A percentile compares a stretch with the other conserved stretches of the same genome.
Evolutionary conservation across 2,888 invertebrate species (phyloP).

Genomic region (Trisateles emortualis): DNA sequence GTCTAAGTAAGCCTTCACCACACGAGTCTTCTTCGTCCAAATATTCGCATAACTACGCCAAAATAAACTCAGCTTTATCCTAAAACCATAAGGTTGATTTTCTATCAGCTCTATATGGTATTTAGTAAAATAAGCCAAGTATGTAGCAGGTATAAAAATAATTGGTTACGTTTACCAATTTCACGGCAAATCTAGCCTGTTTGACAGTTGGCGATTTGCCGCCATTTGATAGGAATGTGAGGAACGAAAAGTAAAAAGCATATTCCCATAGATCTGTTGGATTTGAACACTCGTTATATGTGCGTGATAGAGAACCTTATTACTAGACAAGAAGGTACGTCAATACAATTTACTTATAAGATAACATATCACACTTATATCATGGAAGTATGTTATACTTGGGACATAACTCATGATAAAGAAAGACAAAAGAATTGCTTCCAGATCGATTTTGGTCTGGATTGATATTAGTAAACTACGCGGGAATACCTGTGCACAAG

Average conservation of each 20-base stretch:
- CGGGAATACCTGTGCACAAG: too few relatives aligned
- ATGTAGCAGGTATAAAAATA: slow-evolving; percentile 41
- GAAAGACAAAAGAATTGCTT: too few relatives aligned
- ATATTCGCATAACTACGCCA: too few relatives aligned
- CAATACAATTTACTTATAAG: background rate
- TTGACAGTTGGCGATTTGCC: slow-evolving; percentile 57
- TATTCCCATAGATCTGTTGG: slow-evolving; percentile 40
- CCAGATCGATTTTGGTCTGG: too few relatives aligned
- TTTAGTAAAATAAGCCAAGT: background rate
- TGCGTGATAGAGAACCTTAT: background rate
- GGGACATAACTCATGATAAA: too few relatives aligned
- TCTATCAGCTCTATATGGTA: background rate
- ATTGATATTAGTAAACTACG: too few relatives aligned
- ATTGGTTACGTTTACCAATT: slow-evolving; percentile 66
- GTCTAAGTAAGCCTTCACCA: too few relatives aligned
- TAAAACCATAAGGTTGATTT: background rate
- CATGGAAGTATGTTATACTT: too few relatives aligned
- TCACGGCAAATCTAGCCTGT: slow-evolving; percentile 58
- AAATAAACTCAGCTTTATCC: background rate
- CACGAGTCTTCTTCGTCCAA: too few relatives aligned
- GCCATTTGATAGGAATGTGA: slow-evolving; percentile 47
- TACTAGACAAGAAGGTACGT: too few relatives aligned
- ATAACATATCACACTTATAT: too few relatives aligned
- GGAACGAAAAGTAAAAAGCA: slow-evolving; percentile 29
- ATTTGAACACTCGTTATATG: slow-evolving; percentile 3